Base-by-base conservation (phyloP, 2,113 vertebrate genomes). In the Vicugna pacos region DNA sequence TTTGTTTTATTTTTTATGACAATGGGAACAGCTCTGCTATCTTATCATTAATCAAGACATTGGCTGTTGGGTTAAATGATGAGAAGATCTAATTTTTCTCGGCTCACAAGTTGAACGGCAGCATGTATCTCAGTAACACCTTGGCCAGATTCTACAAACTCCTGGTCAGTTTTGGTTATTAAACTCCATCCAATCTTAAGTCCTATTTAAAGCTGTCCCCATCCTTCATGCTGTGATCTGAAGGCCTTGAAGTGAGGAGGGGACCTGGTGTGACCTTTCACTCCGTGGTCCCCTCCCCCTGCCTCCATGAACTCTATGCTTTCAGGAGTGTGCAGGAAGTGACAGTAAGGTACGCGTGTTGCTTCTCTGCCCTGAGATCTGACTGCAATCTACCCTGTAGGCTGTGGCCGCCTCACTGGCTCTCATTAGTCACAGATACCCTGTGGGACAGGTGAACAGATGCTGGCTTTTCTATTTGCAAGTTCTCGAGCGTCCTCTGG, bases 381-480 rank as follows among this genome's bases (percentile, higher is more conserved):
- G 4, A 7, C 9, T 13, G 12, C n/a, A 42, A 5, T 32, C 64
- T 54, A 7, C 64, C 24, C 50, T 42, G 8, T 22, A 3, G 38
- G 38, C 76, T 46, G n/a, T 28, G 67, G 8, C 42, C 2, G 2
- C 28, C 1, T 24, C 22, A 32, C 20, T 46, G 83, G 15, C 22
- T 58, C 8, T 0, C 17, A 1, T 56, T 6, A 2, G 12, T 38
- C 60, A 14, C 4, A 19, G 9, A 24, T 6, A 15, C 8, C 26
- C 67, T 1, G 0, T 1, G 15, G 4, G 28, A 1, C 15, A 22
- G 50, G 8, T 17, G 50, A 58, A 32, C 15, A 22, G 17, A 17
- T 7, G 19, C 14, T 46, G 20, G 19, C 32, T 85, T 16, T 28
- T 56, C 6, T 17, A 2, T 46, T 52, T 76, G 12, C 26, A 30